Evolutionary conservation across 2,888 invertebrate genomes (phyloP).

Genomic region (Silvanus unidentatus): DNA sequence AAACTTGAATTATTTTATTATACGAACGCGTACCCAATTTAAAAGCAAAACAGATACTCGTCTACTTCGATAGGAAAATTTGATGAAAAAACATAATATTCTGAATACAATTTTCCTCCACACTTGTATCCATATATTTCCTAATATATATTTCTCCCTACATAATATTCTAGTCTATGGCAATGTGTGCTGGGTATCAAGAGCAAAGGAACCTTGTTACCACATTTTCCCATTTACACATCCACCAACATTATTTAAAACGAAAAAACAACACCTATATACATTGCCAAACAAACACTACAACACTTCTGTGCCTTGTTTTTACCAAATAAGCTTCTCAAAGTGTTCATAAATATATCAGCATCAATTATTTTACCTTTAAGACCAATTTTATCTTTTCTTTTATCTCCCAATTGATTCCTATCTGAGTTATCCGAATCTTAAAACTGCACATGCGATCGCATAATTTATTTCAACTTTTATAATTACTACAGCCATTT

Average conservation of each 20-base stretch:
- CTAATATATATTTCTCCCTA: too few relatives aligned
- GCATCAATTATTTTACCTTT: constrained; percentile 13
- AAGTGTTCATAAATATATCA: constrained; percentile 12
- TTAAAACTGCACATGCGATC: constrained; percentile 9
- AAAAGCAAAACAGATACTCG: too few relatives aligned
- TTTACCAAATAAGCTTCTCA: constrained; percentile 12
- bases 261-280: constrained; percentile 5
- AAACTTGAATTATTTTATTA: too few relatives aligned
- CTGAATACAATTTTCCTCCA: too few relatives aligned
- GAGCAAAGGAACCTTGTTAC: too few relatives aligned
- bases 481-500: neutral
- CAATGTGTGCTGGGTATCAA: too few relatives aligned
- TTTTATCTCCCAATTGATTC: constrained; percentile 10
- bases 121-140: too few relatives aligned
- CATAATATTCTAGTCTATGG: too few relatives aligned
- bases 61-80: too few relatives aligned
- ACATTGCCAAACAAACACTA: constrained; percentile 5
- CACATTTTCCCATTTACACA: neutral
- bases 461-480: constrained; percentile 9
- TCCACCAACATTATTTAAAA: neutral
- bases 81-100: too few relatives aligned
- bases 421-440: constrained; percentile 5
- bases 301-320: constrained; percentile 5
- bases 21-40: too few relatives aligned
- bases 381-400: constrained; percentile 9